Evolutionary conservation across 2,113 vertebrate genomes (phyloP).

Genomic region (Bubo bubo): DNA sequence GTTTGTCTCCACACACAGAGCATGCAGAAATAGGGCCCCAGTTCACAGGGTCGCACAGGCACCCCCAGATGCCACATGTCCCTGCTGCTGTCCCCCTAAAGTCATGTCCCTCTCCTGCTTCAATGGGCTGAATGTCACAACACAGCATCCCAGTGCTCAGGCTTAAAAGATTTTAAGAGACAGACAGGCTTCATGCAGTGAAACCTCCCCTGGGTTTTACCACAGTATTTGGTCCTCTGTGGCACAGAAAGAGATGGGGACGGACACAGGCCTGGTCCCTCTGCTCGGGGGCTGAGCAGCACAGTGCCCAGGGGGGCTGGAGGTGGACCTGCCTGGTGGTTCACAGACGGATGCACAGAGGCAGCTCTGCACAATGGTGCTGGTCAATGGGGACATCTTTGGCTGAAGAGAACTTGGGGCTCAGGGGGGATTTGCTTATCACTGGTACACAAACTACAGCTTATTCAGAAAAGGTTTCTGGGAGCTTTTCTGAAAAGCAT

Average conservation of each 20-base stretch:
- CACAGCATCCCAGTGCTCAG: not conserved
- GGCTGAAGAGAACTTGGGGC: not conserved
- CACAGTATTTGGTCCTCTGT: not conserved
- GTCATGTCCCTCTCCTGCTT: not conserved
- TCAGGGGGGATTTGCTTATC: not conserved
- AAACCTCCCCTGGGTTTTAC: not conserved
- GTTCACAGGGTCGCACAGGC: not conserved
- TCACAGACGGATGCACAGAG: not conserved
- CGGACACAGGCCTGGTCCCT: not conserved
- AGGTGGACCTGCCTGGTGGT: not conserved
- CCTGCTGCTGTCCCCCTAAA: not conserved
- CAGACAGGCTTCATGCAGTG: not conserved
- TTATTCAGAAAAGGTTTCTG: not conserved
- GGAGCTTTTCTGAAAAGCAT: not conserved
- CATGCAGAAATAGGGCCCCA: not conserved
- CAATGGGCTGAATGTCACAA: not conserved
- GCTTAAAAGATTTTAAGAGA: not conserved
- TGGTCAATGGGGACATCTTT: not conserved
- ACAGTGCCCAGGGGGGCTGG: not conserved
- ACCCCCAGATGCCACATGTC: not conserved
- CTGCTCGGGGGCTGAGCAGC: not conserved
- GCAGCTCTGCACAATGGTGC: rapidly evolving
- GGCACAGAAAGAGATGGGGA: not conserved
- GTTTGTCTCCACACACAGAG: not conserved
- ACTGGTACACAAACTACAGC: not conserved